A percentile compares a stretch with the other conserved stretches of the same genome.
Evolutionary conservation across 2,797 vertebrate species (phyloP).

Genomic region (Pelochelys cantorii): DNA sequence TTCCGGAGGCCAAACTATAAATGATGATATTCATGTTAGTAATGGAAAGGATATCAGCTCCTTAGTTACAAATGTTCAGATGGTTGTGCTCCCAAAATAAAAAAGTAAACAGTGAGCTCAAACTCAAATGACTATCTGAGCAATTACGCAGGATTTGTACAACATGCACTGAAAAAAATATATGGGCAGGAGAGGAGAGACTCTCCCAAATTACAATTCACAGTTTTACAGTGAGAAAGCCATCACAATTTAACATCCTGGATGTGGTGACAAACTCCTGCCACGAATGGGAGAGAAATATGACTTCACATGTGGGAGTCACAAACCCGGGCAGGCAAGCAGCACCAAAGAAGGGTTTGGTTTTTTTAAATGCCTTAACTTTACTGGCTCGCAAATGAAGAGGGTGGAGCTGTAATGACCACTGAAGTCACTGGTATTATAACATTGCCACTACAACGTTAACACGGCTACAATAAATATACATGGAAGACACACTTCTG

Average conservation of each 20-base stretch:
- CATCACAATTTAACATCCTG: slow-evolving; percentile 35
- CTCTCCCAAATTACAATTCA: slow-evolving; percentile 60
- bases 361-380: background rate
- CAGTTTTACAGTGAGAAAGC: slow-evolving; percentile 29
- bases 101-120: slow-evolving; percentile 65
- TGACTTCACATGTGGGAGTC: background rate
- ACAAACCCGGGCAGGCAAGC: background rate
- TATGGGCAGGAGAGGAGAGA: background rate
- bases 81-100: slow-evolving; percentile 39
- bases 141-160: slow-evolving; percentile 13
- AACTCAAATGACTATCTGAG: background rate
- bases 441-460: slow-evolving; percentile 29
- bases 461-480: background rate
- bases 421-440: slow-evolving; percentile 47
- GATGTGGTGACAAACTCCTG: slow-evolving; percentile 37
- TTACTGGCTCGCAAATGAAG: slow-evolving; percentile 21
- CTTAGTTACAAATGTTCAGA: slow-evolving; percentile 58
- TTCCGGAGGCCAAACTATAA: slow-evolving; percentile 12
- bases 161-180: background rate
- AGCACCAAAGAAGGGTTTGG: background rate
- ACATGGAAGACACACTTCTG: background rate
- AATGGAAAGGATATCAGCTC: slow-evolving; percentile 43
- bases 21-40: slow-evolving; percentile 54
- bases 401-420: background rate
- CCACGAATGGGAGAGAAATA: slow-evolving; percentile 39